Evolutionary conservation across 2,797 vertebrate genomes (phyloP).

Genomic region (Cyclura pinguis): DNA sequence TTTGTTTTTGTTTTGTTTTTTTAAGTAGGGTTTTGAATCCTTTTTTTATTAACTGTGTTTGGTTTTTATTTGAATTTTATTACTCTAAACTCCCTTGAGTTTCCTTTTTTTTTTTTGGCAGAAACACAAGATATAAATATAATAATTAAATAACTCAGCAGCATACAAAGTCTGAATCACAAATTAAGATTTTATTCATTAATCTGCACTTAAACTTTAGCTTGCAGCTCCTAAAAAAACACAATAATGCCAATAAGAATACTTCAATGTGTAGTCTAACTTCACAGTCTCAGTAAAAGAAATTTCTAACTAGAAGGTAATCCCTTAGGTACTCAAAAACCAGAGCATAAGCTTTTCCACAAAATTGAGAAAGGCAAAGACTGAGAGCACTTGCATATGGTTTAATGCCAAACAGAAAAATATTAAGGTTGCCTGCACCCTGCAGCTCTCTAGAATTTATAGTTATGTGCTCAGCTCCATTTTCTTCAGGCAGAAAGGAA

Average conservation of each 20-base stretch:
- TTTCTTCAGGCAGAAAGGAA: conserved; percentile 52
- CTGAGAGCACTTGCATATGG: conserved; percentile 50
- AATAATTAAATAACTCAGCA: neutral
- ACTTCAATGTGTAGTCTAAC: neutral
- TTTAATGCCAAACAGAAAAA: conserved; percentile 39
- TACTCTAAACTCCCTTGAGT: neutral
- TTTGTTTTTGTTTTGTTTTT: neutral
- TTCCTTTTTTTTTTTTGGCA: neutral
- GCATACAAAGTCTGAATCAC: neutral
- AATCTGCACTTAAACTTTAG: neutral
- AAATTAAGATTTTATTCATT: neutral
- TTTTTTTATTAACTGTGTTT: neutral
- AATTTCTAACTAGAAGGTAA: conserved; percentile 60
- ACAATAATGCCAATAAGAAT: neutral
- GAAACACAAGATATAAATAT: neutral
- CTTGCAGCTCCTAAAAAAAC: neutral
- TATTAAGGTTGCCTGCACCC: conserved; percentile 32
- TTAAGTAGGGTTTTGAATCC: neutral
- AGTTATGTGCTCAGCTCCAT: conserved; percentile 33
- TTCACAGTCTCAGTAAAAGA: conserved; percentile 38
- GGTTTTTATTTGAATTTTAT: neutral
- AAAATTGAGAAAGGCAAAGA: conserved; percentile 35
- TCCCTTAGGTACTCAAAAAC: conserved; percentile 46
- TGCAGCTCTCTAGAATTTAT: conserved; percentile 1
- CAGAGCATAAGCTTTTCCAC: conserved; percentile 57